Base-by-base conservation (phyloP, 2,113 vertebrate species). In the Smithornis capensis region DNA sequence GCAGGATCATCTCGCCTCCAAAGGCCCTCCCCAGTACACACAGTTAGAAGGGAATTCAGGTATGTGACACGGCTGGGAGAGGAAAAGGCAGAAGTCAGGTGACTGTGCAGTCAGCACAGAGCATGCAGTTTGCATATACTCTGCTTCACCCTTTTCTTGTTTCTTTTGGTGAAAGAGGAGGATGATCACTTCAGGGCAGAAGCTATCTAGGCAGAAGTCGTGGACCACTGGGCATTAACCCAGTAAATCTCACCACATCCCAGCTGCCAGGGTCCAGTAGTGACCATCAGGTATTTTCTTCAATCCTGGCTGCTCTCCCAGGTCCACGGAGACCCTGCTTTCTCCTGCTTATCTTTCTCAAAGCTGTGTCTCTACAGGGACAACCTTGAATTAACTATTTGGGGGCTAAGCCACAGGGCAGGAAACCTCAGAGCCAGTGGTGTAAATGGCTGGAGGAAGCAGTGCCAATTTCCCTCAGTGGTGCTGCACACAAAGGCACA, bases 61-160 rank as follows among this genome's bases (percentile, higher is more conserved):
- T n/a, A 3, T 14, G 22, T 74, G 62, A 31, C 0, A 0, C 12
- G 25, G 15, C 7, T 38, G 44, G 49, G 57, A 92, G 38, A 59
- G 53, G 29, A 59, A 28, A 79, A 78, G 25, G 35, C 63, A 63
- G 44, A 44, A 73, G 37, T 16, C 14, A 7, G 29, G 67, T 7
- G 35, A 38, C 44, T 0, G 0, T 73, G 42, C 25, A 1, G 2
- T 33, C 17, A 33, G 35, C 49, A 10, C 16, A 16, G 73, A 65
- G 45, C 0, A 0, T 76, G n/a, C 2, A 4, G 27, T 38, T 70
- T 28, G 59, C 13, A 40, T 27, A 6, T 19, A 24, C 35, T 90
- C 62, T 62, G 33, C 68, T 80, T 89, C 47, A 62, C 28, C 22
- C 31, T 87, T 78, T 59, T 73, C 49, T 31, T 23, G 1, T 69